Percentiles rank a stretch among this genome's conserved stretches.
phyloP scores from a whole-genome alignment of 1,140 invertebrate species.

The Heliconius hermathena region DNA sequence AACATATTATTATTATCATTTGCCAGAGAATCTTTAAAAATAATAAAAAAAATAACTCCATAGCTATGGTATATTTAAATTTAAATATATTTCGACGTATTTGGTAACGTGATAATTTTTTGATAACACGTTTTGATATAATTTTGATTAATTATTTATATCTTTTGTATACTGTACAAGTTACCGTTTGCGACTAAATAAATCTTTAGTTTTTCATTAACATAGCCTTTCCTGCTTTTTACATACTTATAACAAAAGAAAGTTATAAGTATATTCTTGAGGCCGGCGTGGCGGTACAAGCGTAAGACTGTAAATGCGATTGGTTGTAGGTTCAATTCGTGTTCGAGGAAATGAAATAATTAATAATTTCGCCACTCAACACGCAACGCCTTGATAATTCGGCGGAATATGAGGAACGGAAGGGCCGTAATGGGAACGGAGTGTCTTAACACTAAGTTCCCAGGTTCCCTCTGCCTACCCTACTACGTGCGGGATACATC shows the following conservation, averaged over 20 bases:
- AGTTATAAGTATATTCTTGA: too few species aligned
- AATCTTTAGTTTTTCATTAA: not conserved
- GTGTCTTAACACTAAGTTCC: too few species aligned
- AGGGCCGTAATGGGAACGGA: too few species aligned
- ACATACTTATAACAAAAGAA: not conserved
- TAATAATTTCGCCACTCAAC: too few species aligned
- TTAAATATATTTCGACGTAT: not conserved
- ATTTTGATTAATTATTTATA: not conserved
- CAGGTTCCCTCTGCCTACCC: too few species aligned
- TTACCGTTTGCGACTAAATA: not conserved
- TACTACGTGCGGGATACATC: too few species aligned
- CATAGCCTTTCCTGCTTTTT: not conserved
- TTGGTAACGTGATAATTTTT: not conserved
- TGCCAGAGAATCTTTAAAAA: not conserved
- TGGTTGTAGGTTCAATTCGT: too few species aligned
- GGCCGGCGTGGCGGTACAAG: too few species aligned
- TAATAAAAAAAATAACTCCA: not conserved
- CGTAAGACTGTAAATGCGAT: too few species aligned
- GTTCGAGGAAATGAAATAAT: too few species aligned
- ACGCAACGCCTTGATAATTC: too few species aligned
- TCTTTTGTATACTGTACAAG: not conserved
- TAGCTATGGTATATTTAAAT: not conserved
- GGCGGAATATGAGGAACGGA: too few species aligned
- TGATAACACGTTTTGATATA: not conserved
- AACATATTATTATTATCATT: constrained; percentile 20